Evolutionary conservation across 2,113 vertebrate species (phyloP), one percentile per base, ranked within the genome.

Genomic region (Egretta garzetta): DNA sequence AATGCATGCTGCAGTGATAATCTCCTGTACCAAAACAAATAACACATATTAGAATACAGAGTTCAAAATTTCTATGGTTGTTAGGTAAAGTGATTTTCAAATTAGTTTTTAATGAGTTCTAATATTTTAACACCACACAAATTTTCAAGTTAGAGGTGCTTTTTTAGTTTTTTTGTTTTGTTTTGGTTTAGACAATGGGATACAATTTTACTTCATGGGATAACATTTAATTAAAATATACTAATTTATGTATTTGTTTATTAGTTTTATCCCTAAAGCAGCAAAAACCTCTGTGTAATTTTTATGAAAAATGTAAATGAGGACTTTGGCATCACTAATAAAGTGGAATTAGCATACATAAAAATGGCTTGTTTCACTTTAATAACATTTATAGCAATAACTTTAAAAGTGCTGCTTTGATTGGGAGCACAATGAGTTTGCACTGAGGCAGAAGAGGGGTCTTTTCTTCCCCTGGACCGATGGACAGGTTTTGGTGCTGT

Each of bases 271-370:
- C 99, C 99, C 99, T 99, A 99, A 99, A 99, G 99, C 99, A 98
- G 97, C 95, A 98, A 98, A 98, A 98, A 98, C 96, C 97, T 97
- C 97, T 50, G 84, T 6, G 59, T 97, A 96, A 97, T 98, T 99
- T 96, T 99, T 99, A 99, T 99, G 99, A 99, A 99, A 99, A 99
- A 99, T 99, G 99, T 98, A 99, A 99, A 99, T 99, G 98, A 99
- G 98, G 86, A 68, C 89, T 97, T 98, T 96, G 96, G 97, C 91
- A 97, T 98, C 95, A 50, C 97, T 98, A 98, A 98, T 98, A 98
- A 98, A 97, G 94, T 97, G 96, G 95, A 98, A 98, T 98, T 98
- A 98, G 96, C 98, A 97, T 98, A 97, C 81, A 93, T 96, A 28
- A 91, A 96, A 97, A 97, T 93, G 67, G 88, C 81, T 96, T 94